A percentile compares a stretch with the other conserved stretches of the same genome.
Evolutionary conservation across 2,797 vertebrate genomes (phyloP).

Genomic region (Schizopygopsis malacanthus): DNA sequence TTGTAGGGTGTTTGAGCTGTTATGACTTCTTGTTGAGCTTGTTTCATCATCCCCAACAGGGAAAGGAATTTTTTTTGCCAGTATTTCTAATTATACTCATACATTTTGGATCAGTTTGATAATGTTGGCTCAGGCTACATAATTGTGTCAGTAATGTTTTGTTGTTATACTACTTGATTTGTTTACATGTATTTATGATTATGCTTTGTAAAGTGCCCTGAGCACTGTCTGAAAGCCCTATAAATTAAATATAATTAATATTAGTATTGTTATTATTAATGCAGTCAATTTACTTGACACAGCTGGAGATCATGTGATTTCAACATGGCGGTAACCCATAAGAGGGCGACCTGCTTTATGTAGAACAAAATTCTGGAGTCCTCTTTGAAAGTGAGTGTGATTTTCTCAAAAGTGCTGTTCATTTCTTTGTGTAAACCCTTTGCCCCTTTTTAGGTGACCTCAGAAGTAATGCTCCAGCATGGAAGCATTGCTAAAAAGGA

Average conservation of each 20-base stretch:
- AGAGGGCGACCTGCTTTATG: background rate
- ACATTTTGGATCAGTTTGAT: background rate
- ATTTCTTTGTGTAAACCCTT: background rate
- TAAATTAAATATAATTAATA: background rate
- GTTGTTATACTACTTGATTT: background rate
- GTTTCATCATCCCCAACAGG: background rate
- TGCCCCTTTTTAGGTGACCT: background rate
- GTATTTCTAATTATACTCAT: background rate
- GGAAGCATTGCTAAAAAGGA: background rate
- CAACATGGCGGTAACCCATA: background rate
- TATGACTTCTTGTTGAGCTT: background rate
- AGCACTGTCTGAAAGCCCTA: background rate
- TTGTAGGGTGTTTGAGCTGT: background rate
- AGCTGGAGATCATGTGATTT: background rate
- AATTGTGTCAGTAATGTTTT: background rate
- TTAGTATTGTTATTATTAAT: background rate
- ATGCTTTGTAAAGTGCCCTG: background rate
- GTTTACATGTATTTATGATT: background rate
- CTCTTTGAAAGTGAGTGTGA: background rate
- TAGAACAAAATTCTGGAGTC: background rate
- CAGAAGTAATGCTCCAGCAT: background rate
- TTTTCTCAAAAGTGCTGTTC: background rate
- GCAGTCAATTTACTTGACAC: background rate
- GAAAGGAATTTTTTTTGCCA: rapidly evolving
- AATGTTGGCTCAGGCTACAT: background rate